Evolutionary conservation across 2,113 vertebrate genomes (phyloP).

Genomic region (Acrocephalus arundinaceus): DNA sequence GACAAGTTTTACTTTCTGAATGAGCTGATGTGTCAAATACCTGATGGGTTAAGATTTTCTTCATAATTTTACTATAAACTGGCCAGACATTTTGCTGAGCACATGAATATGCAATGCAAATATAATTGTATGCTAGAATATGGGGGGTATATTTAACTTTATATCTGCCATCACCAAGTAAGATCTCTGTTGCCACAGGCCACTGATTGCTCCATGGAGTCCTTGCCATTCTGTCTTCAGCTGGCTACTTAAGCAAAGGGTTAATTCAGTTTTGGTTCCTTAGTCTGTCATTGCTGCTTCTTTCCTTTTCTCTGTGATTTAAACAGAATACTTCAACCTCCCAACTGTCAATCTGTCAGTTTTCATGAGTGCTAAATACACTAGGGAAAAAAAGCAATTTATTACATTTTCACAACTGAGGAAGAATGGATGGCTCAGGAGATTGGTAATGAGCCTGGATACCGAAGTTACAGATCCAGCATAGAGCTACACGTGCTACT

Average conservation of each 20-base stretch:
- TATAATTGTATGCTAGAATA: background rate
- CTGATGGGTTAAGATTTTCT: background rate
- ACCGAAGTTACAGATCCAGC: background rate
- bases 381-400: constrained; percentile 10
- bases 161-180: background rate
- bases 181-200: background rate
- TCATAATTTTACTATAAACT: background rate
- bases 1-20: background rate
- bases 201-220: background rate
- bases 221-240: background rate
- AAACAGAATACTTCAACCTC: background rate
- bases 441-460: background rate
- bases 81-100: background rate
- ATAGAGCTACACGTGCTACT: background rate
- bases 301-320: background rate
- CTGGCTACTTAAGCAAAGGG: background rate
- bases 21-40: background rate
- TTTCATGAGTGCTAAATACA: constrained; percentile 41
- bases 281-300: background rate
- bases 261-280: background rate
- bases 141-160: fast-evolving
- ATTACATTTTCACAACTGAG: constrained; percentile 30
- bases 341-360: constrained; percentile 20
- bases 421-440: background rate
- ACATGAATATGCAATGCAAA: background rate